Conservation (phyloP, 2,888 invertebrate species). For the Creontiades dilutus region DNA sequence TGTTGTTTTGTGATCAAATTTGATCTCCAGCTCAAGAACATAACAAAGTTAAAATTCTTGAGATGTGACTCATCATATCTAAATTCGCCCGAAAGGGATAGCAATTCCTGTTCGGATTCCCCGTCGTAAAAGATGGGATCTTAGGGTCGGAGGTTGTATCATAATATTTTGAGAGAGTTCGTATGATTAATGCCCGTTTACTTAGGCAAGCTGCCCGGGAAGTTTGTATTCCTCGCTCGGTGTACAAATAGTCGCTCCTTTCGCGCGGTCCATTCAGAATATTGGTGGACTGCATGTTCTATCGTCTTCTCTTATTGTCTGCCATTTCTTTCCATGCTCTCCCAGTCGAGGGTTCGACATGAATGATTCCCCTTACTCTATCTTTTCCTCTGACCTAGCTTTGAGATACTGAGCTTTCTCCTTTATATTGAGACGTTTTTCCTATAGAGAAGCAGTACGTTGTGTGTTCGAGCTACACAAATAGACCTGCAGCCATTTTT, state of each 20-base stretch:
- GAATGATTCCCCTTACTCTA: neutral
- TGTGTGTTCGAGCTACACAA: constrained; percentile 11
- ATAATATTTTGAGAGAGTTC: constrained; percentile 55
- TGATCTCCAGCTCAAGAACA: no score
- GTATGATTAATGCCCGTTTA: constrained; percentile 53
- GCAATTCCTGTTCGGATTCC: neutral
- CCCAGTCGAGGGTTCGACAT: neutral
- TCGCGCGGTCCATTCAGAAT: constrained; percentile 42
- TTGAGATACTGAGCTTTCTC: neutral
- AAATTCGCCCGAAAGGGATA: neutral
- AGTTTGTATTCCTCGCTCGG: constrained; percentile 4
- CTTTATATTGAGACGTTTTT: neutral
- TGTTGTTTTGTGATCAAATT: no score
- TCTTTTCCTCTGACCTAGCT: constrained; percentile 18
- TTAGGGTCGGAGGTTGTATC: constrained; percentile 43
- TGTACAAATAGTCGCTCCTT: constrained; percentile 18
- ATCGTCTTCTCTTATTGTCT: neutral
- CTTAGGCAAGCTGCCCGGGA: constrained; percentile 53
- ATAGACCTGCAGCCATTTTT: constrained; percentile 30
- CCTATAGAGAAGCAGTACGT: neutral
- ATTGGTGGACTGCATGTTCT: constrained; percentile 44
- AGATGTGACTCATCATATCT: neutral
- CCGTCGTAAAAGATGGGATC: constrained; percentile 4
- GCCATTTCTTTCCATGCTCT: neutral
- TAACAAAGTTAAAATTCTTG: neutral